phyloP scores from a whole-genome alignment of 2,113 vertebrate genomes.

The Pseudolaguvia tuberculata region DNA sequence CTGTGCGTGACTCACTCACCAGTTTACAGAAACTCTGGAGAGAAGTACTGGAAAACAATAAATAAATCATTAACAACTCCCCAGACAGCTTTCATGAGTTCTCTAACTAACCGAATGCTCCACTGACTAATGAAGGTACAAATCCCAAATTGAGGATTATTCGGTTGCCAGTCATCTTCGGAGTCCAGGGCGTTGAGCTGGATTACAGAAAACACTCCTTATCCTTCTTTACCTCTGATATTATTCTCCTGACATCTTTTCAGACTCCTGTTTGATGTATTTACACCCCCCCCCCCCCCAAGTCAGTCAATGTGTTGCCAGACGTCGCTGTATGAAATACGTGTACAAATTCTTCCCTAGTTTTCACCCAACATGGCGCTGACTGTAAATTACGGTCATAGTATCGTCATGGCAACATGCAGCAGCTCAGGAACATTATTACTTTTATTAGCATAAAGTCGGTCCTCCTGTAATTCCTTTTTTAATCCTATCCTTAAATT shows the following conservation, averaged over 20 bases:
- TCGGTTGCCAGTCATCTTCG: background rate
- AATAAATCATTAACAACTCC: background rate
- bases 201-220: background rate
- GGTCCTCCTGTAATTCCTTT: too few species aligned
- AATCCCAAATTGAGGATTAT: background rate
- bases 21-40: background rate
- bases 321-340: background rate
- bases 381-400: background rate
- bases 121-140: background rate
- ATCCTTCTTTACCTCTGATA: background rate
- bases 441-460: background rate
- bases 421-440: background rate
- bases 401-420: background rate
- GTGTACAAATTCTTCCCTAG: background rate
- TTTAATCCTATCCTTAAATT: too few species aligned
- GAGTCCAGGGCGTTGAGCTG: background rate
- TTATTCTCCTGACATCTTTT: background rate
- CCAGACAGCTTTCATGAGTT: background rate
- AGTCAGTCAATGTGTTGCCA: background rate
- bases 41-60: background rate
- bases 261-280: background rate
- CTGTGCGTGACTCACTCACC: background rate
- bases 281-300: background rate
- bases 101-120: background rate
- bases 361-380: background rate